Evolutionary conservation across 1,140 invertebrate genomes (phyloP).

Genomic region (Sogatella furcifera): DNA sequence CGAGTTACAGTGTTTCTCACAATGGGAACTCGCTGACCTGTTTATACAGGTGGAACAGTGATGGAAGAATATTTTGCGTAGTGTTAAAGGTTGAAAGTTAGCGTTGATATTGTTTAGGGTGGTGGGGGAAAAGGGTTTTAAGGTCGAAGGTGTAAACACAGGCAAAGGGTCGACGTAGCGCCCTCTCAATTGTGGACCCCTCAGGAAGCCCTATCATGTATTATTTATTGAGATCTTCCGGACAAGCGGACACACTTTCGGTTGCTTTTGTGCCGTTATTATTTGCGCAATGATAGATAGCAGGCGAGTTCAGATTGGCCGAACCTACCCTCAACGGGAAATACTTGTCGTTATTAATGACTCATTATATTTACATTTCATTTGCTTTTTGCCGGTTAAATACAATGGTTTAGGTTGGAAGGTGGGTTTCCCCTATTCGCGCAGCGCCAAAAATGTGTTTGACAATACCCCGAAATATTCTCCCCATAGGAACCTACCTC

Average conservation of each 20-base stretch:
- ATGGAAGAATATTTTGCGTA: no score
- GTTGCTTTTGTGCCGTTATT: not conserved
- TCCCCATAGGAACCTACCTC: not conserved
- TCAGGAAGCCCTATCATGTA: not conserved
- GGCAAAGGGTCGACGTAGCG: no score
- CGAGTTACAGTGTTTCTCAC: no score
- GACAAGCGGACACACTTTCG: not conserved
- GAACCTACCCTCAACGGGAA: not conserved
- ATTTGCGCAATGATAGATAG: not conserved
- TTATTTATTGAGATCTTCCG: constrained; percentile 1
- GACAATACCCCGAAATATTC: not conserved
- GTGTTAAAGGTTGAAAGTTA: no score
- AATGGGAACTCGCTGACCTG: no score
- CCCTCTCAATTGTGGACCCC: not conserved
- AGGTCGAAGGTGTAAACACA: no score
- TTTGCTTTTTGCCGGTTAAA: not conserved
- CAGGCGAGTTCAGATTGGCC: not conserved
- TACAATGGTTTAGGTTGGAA: not conserved
- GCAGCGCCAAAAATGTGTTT: not conserved
- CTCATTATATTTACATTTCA: constrained; percentile 4
- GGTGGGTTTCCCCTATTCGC: no score
- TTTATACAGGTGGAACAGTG: no score
- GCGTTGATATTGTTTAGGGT: no score
- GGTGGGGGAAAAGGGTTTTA: no score
- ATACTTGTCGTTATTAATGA: constrained; percentile 3